Conservation (phyloP, 1,140 invertebrate genomes). For the Acromyrmex echinatior region DNA sequence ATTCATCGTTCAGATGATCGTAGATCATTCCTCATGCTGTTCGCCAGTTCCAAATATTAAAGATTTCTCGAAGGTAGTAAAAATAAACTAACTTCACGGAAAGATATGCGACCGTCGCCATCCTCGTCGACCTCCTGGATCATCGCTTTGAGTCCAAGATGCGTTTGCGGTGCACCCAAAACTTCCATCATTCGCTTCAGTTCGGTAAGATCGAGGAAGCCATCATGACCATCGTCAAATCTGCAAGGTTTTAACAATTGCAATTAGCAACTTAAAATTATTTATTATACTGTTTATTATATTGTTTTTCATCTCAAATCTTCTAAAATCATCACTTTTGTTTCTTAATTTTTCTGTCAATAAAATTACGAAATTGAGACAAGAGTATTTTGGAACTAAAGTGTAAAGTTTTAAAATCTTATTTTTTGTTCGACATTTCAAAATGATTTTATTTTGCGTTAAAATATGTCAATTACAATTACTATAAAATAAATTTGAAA, state of each 20-base stretch:
- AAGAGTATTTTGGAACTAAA: background rate
- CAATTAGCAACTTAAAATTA: background rate
- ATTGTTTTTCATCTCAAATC: background rate
- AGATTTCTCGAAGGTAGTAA: background rate
- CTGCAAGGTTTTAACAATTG: constrained; percentile 87
- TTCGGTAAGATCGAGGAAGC: constrained; percentile 95
- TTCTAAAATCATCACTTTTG: background rate
- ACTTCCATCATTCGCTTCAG: constrained; percentile 99
- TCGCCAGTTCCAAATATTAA: background rate
- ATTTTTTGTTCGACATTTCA: background rate
- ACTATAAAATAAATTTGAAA: background rate
- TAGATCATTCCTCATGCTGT: background rate
- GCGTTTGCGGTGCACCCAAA: constrained; percentile 97
- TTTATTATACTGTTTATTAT: background rate
- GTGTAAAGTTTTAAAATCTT: background rate
- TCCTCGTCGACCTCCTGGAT: constrained; percentile 98
- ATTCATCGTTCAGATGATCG: background rate
- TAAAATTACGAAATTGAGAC: background rate
- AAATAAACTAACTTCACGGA: constrained; percentile 91
- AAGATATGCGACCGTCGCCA: constrained; percentile 95
- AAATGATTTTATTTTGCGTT: background rate
- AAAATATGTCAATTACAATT: background rate
- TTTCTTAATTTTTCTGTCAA: background rate
- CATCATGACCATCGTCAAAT: constrained; percentile 95
- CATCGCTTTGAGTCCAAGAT: constrained; percentile 97